Conservation (phyloP, 2,113 vertebrate species). For the Isurus oxyrinchus region DNA sequence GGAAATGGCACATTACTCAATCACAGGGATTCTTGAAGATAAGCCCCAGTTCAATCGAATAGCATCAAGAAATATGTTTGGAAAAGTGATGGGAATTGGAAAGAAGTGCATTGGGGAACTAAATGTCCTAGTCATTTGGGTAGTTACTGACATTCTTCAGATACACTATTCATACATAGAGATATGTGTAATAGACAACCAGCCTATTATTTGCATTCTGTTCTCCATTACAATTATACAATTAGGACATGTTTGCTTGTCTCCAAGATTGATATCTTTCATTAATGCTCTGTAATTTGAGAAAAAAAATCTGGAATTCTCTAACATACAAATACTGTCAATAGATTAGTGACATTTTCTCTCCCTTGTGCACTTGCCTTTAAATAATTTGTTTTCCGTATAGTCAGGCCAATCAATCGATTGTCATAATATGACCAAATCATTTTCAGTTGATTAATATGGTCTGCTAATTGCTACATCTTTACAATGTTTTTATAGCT, state of each 20-base stretch:
- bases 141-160: neutral
- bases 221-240: constrained; percentile 14
- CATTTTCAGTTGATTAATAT: neutral
- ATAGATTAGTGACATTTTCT: neutral
- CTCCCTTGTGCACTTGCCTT: neutral
- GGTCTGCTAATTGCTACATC: neutral
- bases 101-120: neutral
- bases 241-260: neutral
- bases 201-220: neutral
- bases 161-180: too few relatives aligned
- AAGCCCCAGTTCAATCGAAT: neutral
- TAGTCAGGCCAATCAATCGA: neutral
- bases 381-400: neutral
- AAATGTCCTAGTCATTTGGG: neutral
- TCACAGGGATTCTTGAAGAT: neutral
- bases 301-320: neutral
- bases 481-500: constrained; percentile 8
- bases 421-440: constrained; percentile 1
- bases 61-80: neutral
- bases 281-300: neutral
- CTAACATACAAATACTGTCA: neutral
- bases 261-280: neutral
- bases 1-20: neutral
- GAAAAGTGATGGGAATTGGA: neutral
- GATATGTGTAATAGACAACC: neutral